These are phyloP conservation scores for Autographa pulchrina DNA, from an alignment of 2,888 invertebrate species.

Conservation along the genomic window DNA sequence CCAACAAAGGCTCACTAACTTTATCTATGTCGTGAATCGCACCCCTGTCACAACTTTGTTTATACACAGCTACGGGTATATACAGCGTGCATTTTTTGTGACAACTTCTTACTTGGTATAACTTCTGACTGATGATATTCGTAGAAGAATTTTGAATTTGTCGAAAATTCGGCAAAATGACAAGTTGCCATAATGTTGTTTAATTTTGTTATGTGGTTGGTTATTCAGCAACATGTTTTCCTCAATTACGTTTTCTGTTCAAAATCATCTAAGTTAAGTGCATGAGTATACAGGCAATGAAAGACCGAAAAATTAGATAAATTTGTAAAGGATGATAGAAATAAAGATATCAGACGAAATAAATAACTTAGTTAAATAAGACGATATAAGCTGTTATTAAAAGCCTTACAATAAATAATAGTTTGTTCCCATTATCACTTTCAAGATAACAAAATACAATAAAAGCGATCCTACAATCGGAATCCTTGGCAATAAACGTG, in stretches of 20 bases:
- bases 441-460: background rate
- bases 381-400: background rate
- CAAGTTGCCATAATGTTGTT: background rate
- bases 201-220: background rate
- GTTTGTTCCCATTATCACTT: conserved; percentile 13
- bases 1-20: conserved; percentile 40
- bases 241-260: background rate
- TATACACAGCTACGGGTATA: conserved; percentile 50
- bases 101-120: conserved; percentile 51
- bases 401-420: background rate
- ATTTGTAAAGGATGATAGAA: too few species aligned
- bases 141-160: background rate
- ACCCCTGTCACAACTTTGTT: conserved; percentile 57
- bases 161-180: background rate
- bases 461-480: background rate
- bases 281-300: too few species aligned
- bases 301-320: too few species aligned
- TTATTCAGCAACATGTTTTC: background rate
- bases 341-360: too few species aligned
- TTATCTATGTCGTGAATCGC: conserved; percentile 54
- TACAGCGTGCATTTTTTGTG: conserved; percentile 51
- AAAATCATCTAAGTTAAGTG: too few species aligned
- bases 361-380: too few species aligned
- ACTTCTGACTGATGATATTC: background rate
- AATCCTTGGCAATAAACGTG: background rate